Evolutionary conservation across 2,113 vertebrate genomes (phyloP), one percentile per base, ranked within the genome.

Genomic region (Opisthocomus hoazin): DNA sequence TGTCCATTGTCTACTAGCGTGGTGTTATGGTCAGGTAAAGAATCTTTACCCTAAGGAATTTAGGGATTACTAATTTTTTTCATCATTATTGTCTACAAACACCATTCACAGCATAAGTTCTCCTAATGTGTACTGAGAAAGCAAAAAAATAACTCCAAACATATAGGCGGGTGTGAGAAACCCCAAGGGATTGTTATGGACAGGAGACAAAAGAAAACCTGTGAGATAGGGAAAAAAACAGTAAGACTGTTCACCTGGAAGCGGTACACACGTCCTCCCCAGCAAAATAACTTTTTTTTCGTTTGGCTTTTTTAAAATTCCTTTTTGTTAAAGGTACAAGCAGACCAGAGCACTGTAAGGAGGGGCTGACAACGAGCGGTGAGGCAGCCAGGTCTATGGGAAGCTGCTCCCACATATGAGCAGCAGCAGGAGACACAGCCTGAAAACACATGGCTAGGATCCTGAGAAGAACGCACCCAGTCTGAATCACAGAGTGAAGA

Each of bases 301-400:
- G 45, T 51, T 51, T 15, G 5, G 2, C 39, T 82, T 50, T 70
- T 84, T 69, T 18, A 0, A 51, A 68, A 36, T 46, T 48, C 19
- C 34, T 27, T 74, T 74, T 79, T 68, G 21, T 34, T 82, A 53
- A 71, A 71, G 26, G 15, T 65, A 36, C 1, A 0, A 61, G 53
- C 60, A 12, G 20, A 74, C 10, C 30, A 90, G 27, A 50, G 57
- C n/a, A 34, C 37, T 24, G 17, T 26, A 78, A 30, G 10, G 18
- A 57, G 20, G 10, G 4, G 11, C 15, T 57, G 43, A 68, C 1
- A 0, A 80, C 0, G 1, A 71, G 20, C 3, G 1, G 32, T 20
- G 14, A 61, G 23, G 36, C 51, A 82, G 15, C 12, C 5, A 2
- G 15, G 26, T 46, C 43, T 50, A 34, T 4, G 16, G 46, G 41